Evolutionary conservation across 2,888 invertebrate genomes (phyloP), one percentile per base, ranked within the genome.

Genomic region (Oegoconia quadripuncta): DNA sequence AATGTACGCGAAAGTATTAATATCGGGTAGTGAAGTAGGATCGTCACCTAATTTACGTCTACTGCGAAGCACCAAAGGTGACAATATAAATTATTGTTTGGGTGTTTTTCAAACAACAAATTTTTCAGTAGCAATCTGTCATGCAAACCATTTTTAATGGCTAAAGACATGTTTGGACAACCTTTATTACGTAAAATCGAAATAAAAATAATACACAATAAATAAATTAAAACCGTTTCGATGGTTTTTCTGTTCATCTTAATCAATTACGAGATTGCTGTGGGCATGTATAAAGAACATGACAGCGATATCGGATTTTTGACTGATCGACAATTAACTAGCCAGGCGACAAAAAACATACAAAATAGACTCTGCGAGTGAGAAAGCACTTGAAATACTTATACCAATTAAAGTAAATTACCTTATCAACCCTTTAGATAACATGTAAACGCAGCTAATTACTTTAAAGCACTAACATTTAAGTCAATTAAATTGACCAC

Each of bases 231-330:
- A 13, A 34, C 61, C n/a, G n/a, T n/a, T n/a, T 66, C 68, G 30
- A 68, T 29, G 39, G 50, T 25, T 60, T 53, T 45, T 11, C 8
- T 54, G 44, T 46, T 36, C 50, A 35, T 38, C 23, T 47, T 58
- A 64, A 66, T 68, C 69, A 70, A 71, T 74, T 70, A 72, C 62
- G 63, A 53, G 53, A 51, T 59, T 57, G 53, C 42, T 51, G 48
- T 47, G 47, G 47, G 52, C 53, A 49, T 32, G 52, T 59, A 61
- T 56, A 59, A 56, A 62, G 55, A 48, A 55, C 59, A 55, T 58
- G 64, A 64, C 66, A 64, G 50, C 59, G 64, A 59, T 69, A 73
- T 71, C 70, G 50, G 57, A 52, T 41, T 55, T 55, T 55, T 73
- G 74, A 74, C 69, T 62, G 69, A 74, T 72, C 64, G 63, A 55